Conservation (phyloP, 2,797 vertebrate genomes). For the Yasuhikotakia modesta region DNA sequence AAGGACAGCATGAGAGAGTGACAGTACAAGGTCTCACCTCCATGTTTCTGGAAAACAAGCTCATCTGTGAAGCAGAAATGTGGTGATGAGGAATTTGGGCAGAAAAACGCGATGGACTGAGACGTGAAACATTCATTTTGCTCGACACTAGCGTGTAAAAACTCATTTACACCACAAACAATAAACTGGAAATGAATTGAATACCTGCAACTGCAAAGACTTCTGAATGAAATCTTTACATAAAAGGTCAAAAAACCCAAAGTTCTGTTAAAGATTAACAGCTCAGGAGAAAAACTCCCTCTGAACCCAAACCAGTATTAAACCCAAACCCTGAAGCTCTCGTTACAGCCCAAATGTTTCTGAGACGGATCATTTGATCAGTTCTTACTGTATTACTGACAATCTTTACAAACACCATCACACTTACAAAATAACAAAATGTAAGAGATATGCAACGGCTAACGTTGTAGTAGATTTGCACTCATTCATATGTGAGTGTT, state of each 20-base stretch:
- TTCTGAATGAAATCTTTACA: not conserved
- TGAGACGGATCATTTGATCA: too few species aligned
- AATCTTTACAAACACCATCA: not conserved
- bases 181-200: not conserved
- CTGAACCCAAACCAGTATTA: not conserved
- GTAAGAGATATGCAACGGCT: too few species aligned
- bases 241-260: constrained; percentile 21
- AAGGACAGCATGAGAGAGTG: constrained; percentile 28
- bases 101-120: not conserved
- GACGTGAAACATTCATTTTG: not conserved
- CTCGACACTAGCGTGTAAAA: not conserved
- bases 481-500: too few species aligned
- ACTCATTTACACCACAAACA: not conserved
- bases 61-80: constrained; percentile 55
- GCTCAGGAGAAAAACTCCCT: constrained; percentile 32
- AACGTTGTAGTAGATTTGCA: too few species aligned
- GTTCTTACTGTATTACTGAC: not conserved
- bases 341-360: too few species aligned
- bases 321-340: too few species aligned
- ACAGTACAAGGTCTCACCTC: constrained; percentile 47
- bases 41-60: constrained; percentile 49
- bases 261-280: constrained; percentile 38
- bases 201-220: not conserved
- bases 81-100: constrained; percentile 33
- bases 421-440: too few species aligned